Conservation (phyloP, 53 echinoderm and acorn worm species). For the Mesocentrotus franciscanus region DNA sequence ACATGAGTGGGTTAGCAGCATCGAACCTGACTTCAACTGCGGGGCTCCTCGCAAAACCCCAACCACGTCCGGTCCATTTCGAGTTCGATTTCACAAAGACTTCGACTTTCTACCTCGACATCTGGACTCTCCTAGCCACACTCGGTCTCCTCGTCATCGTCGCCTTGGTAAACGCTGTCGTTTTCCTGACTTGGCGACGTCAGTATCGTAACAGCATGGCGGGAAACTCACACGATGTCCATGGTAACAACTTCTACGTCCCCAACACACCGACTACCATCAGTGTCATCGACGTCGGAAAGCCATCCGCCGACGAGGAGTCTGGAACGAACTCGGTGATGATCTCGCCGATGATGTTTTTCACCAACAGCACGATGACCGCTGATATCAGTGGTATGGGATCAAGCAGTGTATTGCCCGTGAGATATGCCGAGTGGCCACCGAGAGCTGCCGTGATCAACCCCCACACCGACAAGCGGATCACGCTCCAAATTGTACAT, state of each 20-base stretch:
- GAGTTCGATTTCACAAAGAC: slow-evolving; percentile 55
- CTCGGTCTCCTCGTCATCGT: slow-evolving; percentile 61
- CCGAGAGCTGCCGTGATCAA: neutral
- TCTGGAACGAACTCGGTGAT: slow-evolving; percentile 6
- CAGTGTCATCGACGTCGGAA: slow-evolving; percentile 52
- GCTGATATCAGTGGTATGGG: neutral
- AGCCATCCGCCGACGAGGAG: neutral
- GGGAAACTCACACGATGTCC: slow-evolving; percentile 21
- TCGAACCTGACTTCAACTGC: slow-evolving; percentile 1
- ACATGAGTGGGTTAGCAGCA: neutral
- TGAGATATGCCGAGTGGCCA: neutral
- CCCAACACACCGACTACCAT: neutral
- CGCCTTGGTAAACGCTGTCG: slow-evolving; percentile 50
- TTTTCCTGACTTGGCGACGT: slow-evolving; percentile 57
- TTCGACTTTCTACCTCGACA: slow-evolving; percentile 53
- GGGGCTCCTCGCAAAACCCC: neutral
- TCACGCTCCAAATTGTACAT: neutral
- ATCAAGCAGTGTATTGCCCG: neutral
- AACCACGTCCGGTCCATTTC: neutral
- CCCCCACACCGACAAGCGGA: neutral
- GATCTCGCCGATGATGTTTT: neutral
- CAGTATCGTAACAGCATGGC: slow-evolving; percentile 30
- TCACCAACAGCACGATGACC: neutral
- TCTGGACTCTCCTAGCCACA: slow-evolving; percentile 54
- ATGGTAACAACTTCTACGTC: slow-evolving; percentile 51